A percentile compares a stretch with the other conserved stretches of the same genome.
Conservation (phyloP, 2,113 vertebrate species). For the Bufo gargarizans region DNA sequence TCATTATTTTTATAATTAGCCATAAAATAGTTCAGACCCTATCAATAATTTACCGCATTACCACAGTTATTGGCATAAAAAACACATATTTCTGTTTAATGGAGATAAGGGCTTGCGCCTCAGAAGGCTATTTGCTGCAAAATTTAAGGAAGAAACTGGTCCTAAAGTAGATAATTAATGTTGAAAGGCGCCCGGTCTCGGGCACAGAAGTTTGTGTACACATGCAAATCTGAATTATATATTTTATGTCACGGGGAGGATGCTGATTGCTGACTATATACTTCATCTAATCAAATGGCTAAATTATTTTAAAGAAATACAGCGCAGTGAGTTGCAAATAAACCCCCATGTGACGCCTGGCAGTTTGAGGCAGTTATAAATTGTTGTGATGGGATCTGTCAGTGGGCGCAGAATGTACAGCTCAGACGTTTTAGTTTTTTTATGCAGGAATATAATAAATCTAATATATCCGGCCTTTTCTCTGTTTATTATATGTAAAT, state of each 20-base stretch:
- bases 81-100: constrained; percentile 66
- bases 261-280: not conserved
- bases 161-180: constrained; percentile 37
- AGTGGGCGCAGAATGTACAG: not conserved
- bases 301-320: not conserved
- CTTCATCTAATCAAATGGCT: constrained; percentile 17
- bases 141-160: constrained; percentile 20
- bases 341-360: not conserved
- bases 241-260: not conserved
- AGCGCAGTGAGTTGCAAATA: not conserved
- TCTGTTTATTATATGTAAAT: constrained; percentile 60
- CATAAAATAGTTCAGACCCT: constrained; percentile 69
- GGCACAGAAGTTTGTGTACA: constrained; percentile 42
- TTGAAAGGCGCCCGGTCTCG: constrained; percentile 15
- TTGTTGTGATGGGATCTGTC: constrained; percentile 40
- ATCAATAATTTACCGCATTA: constrained; percentile 70
- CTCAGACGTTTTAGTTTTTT: not conserved
- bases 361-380: not conserved
- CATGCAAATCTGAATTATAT: constrained; percentile 15
- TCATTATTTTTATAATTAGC: constrained; percentile 75
- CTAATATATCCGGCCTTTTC: constrained; percentile 46
- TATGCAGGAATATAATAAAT: not conserved
- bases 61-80: constrained; percentile 67
- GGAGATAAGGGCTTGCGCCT: constrained; percentile 69
- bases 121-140: constrained; percentile 63